phyloP scores from a whole-genome alignment of 2,797 vertebrate genomes.

The Bucorvus abyssinicus region DNA sequence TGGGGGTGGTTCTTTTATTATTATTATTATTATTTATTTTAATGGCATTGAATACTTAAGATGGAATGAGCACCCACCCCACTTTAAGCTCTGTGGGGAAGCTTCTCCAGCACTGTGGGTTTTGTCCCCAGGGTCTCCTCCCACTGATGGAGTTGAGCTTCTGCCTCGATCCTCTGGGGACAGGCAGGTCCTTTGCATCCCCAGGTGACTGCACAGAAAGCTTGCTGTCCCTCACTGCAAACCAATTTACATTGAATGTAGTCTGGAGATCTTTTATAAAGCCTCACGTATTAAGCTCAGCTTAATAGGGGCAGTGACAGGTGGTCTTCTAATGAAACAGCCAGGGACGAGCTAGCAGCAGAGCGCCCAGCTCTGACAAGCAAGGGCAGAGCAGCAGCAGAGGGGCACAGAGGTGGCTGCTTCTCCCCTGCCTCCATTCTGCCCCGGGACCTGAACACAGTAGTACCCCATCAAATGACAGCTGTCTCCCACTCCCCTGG shows the following conservation, averaged over 20 bases:
- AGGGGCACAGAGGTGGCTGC: not conserved
- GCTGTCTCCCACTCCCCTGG: not conserved
- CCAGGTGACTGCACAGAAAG: not conserved
- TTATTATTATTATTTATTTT: not conserved
- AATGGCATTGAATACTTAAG: not conserved
- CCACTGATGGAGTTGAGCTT: accelerated
- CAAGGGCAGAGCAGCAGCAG: not conserved
- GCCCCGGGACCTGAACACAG: not conserved
- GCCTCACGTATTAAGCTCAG: not conserved
- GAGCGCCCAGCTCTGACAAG: not conserved
- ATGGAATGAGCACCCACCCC: accelerated
- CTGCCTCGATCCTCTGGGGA: accelerated
- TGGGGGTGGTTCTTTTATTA: not conserved
- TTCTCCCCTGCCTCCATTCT: accelerated
- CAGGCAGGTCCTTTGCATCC: not conserved
- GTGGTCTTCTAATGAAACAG: not conserved
- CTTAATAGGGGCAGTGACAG: not conserved
- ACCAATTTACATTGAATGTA: not conserved
- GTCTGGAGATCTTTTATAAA: not conserved
- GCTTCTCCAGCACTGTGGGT: not conserved
- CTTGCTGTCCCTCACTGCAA: not conserved
- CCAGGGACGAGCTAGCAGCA: not conserved
- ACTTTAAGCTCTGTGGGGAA: not conserved
- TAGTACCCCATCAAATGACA: not conserved
- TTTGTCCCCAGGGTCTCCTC: not conserved